phyloP scores from a whole-genome alignment of 2,888 invertebrate genomes.

The Philhelius pedissequus region DNA sequence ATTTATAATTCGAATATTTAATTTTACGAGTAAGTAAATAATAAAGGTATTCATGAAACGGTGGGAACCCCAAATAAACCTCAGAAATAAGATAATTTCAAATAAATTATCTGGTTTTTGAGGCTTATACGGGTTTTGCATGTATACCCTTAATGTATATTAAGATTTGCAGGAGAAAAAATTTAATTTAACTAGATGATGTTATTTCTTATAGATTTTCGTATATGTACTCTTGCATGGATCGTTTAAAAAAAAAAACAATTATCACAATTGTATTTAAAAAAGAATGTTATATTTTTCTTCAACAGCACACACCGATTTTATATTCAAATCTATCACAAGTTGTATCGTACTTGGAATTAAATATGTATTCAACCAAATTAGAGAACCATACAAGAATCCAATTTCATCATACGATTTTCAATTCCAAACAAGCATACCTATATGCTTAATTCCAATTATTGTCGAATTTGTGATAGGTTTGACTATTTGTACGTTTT shows the following conservation, averaged over 20 bases:
- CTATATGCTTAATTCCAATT: neutral
- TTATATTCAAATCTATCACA: neutral
- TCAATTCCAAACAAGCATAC: neutral
- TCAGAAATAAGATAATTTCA: too few species aligned
- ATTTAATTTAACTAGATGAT: neutral
- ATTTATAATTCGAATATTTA: conserved; percentile 49
- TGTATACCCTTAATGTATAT: neutral
- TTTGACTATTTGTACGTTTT: neutral
- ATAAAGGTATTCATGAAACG: too few species aligned
- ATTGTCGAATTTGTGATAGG: neutral
- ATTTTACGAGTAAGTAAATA: conserved; percentile 39
- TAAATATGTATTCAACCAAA: too few species aligned
- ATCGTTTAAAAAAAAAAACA: neutral
- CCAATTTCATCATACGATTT: neutral
- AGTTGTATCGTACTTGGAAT: too few species aligned
- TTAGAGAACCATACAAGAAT: neutral
- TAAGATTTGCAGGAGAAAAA: neutral
- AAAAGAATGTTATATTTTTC: neutral
- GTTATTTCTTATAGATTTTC: neutral
- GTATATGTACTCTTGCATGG: neutral
- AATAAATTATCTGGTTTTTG: too few species aligned
- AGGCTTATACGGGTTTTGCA: too few species aligned
- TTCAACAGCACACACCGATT: conserved; percentile 10
- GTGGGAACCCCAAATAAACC: too few species aligned
- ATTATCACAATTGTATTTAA: neutral